These are phyloP conservation scores for Pogonomyrmex californicus DNA, from an alignment of 1,140 invertebrate species.

Conservation along the genomic window DNA sequence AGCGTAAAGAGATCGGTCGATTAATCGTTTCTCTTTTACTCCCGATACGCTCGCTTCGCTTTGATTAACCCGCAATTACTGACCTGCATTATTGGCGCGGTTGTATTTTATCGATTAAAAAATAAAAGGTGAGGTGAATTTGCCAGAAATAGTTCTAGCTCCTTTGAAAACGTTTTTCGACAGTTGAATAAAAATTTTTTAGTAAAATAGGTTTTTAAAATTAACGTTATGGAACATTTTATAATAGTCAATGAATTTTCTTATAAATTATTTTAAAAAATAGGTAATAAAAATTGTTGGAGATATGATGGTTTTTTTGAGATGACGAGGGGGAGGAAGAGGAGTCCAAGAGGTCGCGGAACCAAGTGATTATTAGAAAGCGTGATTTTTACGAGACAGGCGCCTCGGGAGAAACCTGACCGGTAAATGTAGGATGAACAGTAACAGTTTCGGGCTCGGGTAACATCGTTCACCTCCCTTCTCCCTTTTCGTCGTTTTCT, in stretches of 20 bases:
- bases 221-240: background rate
- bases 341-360: background rate
- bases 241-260: background rate
- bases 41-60: background rate
- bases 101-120: constrained; percentile 11
- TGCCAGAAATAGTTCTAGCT: background rate
- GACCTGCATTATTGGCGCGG: background rate
- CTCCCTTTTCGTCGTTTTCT: constrained; percentile 1
- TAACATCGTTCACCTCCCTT: background rate
- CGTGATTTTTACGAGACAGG: constrained; percentile 49
- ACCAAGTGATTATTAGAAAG: constrained; percentile 16
- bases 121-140: background rate
- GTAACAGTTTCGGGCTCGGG: background rate
- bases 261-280: background rate
- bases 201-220: background rate
- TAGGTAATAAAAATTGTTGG: background rate
- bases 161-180: background rate
- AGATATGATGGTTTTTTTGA: background rate
- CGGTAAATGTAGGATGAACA: background rate
- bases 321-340: too few relatives aligned
- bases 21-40: constrained; percentile 14
- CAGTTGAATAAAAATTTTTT: background rate
- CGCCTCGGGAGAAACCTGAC: background rate
- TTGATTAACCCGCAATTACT: constrained; percentile 23
- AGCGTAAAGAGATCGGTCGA: background rate